Conservation (phyloP, 2,888 invertebrate genomes). For the Xiphydria camelus region DNA sequence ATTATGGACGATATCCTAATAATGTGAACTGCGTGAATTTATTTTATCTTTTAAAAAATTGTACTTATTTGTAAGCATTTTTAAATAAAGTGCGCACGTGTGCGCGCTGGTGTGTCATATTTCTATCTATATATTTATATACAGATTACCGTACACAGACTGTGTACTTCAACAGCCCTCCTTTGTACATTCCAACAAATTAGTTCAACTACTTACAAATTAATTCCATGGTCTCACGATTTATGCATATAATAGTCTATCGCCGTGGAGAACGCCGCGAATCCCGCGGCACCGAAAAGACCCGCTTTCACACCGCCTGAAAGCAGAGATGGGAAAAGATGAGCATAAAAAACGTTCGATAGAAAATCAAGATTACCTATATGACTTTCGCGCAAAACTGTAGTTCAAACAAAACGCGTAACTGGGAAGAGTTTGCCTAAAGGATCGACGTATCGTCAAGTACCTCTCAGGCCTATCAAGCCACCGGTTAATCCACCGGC, state of each 20-base stretch:
- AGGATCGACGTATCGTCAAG: constrained; percentile 1
- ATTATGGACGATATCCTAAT: too few relatives aligned
- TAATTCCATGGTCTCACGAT: constrained; percentile 17
- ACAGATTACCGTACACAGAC: too few relatives aligned
- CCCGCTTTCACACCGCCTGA: constrained; percentile 93
- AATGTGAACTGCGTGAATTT: constrained; percentile 24
- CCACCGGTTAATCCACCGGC: constrained; percentile 95
- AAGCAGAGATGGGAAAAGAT: constrained; percentile 43
- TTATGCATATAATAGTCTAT: constrained; percentile 94
- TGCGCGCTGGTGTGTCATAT: background rate
- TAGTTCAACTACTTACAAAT: constrained; percentile 20
- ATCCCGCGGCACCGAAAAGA: constrained; percentile 91
- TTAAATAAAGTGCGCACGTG: constrained; percentile 11
- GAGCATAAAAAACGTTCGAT: background rate
- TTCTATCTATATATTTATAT: constrained; percentile 6
- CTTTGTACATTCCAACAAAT: background rate
- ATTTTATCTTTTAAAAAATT: constrained; percentile 24
- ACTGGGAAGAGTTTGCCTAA: too few relatives aligned
- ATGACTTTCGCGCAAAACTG: too few relatives aligned
- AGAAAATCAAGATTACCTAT: constrained; percentile 17
- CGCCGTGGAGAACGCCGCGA: constrained; percentile 94
- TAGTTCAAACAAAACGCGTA: too few relatives aligned
- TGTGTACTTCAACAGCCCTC: too few relatives aligned
- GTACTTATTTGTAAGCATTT: constrained; percentile 37
- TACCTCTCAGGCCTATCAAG: constrained; percentile 81